Conservation (phyloP, 2,113 vertebrate species). For the Myxocyprinus asiaticus region DNA sequence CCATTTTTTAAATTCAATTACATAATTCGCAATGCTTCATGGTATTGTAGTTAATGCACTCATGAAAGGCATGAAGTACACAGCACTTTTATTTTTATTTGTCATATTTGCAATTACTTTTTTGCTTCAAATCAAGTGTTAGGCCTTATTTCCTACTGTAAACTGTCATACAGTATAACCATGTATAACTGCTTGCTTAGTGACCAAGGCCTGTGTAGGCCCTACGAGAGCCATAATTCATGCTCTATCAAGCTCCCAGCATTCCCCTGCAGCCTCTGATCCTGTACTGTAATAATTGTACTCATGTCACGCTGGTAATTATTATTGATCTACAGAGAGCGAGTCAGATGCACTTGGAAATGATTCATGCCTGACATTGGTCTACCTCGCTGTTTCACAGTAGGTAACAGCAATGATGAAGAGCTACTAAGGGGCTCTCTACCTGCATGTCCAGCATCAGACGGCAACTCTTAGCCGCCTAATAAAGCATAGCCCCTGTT, state of each 20-base stretch:
- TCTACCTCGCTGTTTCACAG: background rate
- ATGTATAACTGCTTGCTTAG: conserved; percentile 86
- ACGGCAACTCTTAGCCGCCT: conserved; percentile 21
- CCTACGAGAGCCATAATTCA: conserved; percentile 88
- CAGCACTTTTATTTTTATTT: too few species aligned
- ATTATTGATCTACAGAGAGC: conserved; percentile 91
- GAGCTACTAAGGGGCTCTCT: conserved; percentile 21
- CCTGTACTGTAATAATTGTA: conserved; percentile 97
- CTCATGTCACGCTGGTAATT: conserved; percentile 95
- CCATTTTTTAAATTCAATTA: too few species aligned
- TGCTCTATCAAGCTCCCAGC: conserved; percentile 79
- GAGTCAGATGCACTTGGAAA: conserved; percentile 80
- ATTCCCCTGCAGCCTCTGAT: conserved; percentile 83
- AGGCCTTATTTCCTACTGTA: conserved; percentile 76
- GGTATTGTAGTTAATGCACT: too few species aligned
- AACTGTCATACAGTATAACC: conserved; percentile 71
- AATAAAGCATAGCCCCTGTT: conserved; percentile 16
- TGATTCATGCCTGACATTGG: conserved; percentile 86
- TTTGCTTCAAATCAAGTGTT: conserved; percentile 67
- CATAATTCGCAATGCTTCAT: too few species aligned
- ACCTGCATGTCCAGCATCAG: background rate
- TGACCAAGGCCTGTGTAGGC: conserved; percentile 83
- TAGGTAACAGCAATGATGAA: conserved; percentile 17
- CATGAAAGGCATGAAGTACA: too few species aligned
- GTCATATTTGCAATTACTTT: background rate